Percentiles rank a stretch among this genome's conserved stretches.
phyloP scores from a whole-genome alignment of 2,888 invertebrate species.

The Ceramica pisi region DNA sequence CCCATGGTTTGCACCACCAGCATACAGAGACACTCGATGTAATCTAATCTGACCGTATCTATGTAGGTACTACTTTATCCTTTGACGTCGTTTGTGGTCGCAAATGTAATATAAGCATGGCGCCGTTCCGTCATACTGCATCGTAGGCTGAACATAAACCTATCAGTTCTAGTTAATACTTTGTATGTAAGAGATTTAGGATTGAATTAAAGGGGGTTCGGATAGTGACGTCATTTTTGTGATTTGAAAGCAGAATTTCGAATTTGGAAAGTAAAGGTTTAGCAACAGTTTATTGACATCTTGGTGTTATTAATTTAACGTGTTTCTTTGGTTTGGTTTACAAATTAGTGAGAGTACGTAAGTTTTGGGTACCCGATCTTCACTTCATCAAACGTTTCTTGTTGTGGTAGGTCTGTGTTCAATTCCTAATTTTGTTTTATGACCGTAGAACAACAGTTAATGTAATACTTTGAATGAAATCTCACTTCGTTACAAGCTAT shows the following conservation, averaged over 20 bases:
- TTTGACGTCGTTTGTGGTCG: constrained; percentile 54
- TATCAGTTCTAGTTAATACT: not conserved
- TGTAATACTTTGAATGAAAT: not conserved
- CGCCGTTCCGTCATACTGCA: constrained; percentile 50
- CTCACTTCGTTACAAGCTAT: not conserved
- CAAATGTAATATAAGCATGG: constrained; percentile 45
- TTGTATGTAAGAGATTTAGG: not conserved
- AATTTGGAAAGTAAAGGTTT: too few relatives aligned
- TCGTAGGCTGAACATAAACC: constrained; percentile 21
- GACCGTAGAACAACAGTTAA: not conserved
- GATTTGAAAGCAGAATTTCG: not conserved
- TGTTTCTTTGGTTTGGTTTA: not conserved
- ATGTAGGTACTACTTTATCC: constrained; percentile 23
- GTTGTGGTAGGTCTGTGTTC: not conserved
- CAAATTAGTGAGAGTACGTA: constrained; percentile 7
- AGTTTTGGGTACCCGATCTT: too few relatives aligned
- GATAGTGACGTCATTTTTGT: not conserved
- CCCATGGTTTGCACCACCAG: constrained; percentile 39
- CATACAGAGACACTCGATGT: constrained; percentile 36
- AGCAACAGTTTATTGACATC: not conserved
- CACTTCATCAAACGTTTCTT: not conserved
- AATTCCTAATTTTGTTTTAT: not conserved
- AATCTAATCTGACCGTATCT: constrained; percentile 44
- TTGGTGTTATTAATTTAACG: not conserved
- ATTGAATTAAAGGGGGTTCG: not conserved